phyloP scores from a whole-genome alignment of 2,797 vertebrate genomes.

The Bradypus variegatus region DNA sequence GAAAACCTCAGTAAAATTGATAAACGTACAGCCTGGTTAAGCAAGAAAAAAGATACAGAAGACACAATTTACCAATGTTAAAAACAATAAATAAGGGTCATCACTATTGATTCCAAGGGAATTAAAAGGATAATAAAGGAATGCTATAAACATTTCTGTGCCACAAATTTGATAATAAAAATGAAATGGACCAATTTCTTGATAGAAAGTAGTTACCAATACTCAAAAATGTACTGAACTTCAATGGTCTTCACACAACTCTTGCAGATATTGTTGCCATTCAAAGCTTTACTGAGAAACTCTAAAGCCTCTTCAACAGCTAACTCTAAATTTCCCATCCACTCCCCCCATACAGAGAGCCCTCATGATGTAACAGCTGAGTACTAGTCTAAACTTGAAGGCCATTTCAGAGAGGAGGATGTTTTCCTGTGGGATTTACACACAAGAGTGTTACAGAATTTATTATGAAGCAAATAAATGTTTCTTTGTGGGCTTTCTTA shows the following conservation, averaged over 20 bases:
- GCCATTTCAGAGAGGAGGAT: not conserved
- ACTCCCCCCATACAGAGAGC: not conserved
- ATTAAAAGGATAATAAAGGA: too few relatives aligned
- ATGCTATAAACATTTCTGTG: too few relatives aligned
- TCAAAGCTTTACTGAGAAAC: constrained; percentile 27
- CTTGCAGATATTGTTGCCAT: not conserved
- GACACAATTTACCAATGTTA: too few relatives aligned
- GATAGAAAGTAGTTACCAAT: too few relatives aligned
- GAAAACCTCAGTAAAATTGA: too few relatives aligned
- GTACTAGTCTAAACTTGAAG: constrained; percentile 18
- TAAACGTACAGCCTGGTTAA: too few relatives aligned
- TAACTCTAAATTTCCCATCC: constrained; percentile 26
- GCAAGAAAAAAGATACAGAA: too few relatives aligned
- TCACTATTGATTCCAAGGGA: too few relatives aligned
- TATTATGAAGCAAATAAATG: not conserved
- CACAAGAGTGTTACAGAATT: not conserved
- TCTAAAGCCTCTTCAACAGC: not conserved
- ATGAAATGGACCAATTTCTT: too few relatives aligned
- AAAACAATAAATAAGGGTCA: too few relatives aligned
- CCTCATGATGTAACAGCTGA: constrained; percentile 26
- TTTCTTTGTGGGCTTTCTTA: not conserved
- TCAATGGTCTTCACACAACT: not conserved
- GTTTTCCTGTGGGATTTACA: constrained; percentile 4
- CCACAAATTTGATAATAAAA: too few relatives aligned
- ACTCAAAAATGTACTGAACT: not conserved